These are phyloP conservation scores for Pteropus rufus DNA, from an alignment of 2,797 vertebrate species.

Conservation along the genomic window DNA sequence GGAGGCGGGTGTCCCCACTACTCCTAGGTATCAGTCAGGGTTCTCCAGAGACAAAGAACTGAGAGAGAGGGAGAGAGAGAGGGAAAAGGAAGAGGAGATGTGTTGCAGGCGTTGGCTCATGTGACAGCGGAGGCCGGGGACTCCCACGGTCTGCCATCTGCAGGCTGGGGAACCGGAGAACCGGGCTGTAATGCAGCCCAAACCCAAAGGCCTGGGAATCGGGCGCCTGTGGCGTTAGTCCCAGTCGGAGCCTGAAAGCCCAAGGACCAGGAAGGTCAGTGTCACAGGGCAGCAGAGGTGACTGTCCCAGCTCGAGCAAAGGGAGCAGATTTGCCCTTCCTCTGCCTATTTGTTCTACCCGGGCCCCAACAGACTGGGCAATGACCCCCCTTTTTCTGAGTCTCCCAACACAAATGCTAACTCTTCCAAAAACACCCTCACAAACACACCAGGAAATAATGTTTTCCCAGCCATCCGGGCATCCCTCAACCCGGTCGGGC, in stretches of 20 bases:
- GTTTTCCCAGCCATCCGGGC: background rate
- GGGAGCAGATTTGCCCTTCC: background rate
- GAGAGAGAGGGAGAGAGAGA: too few relatives aligned
- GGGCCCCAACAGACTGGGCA: background rate
- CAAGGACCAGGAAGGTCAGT: background rate
- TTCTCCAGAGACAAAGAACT: background rate
- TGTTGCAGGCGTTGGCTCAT: background rate
- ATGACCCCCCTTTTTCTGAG: background rate
- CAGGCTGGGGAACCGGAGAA: background rate
- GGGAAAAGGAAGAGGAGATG: background rate
- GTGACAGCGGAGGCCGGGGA: background rate
- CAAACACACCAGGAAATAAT: background rate
- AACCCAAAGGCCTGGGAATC: background rate
- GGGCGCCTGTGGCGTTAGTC: accelerated
- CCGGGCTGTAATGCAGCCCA: too few relatives aligned
- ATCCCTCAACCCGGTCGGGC: background rate
- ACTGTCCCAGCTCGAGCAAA: background rate
- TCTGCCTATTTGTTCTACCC: background rate
- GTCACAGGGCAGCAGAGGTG: background rate
- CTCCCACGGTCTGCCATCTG: background rate
- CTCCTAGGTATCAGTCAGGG: background rate
- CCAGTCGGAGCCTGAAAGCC: background rate
- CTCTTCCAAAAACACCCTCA: background rate
- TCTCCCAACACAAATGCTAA: background rate
- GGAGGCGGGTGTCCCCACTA: accelerated